Evolutionary conservation across 23 tunicate species (phyloP).

Genomic region (Trididemnum clinides): DNA sequence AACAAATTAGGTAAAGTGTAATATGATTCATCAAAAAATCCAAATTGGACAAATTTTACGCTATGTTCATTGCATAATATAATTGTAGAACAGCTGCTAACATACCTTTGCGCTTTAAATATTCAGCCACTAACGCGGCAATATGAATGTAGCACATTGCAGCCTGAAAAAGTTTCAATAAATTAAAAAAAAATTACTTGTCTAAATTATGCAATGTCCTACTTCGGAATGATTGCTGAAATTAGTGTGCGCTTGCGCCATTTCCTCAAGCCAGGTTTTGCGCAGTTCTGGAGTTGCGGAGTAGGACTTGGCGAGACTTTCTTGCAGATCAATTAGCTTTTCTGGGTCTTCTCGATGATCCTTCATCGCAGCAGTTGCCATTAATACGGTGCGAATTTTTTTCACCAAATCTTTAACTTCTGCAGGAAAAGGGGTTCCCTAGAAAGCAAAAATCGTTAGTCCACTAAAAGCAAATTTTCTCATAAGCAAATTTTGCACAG

Average conservation of each 20-base stretch:
- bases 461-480: neutral
- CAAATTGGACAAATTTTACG: too few relatives aligned
- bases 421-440: constrained; percentile 76
- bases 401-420: constrained; percentile 93
- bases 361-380: constrained; percentile 97
- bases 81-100: too few relatives aligned
- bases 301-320: constrained; percentile 95
- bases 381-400: constrained; percentile 93
- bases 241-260: constrained; percentile 88
- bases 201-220: neutral
- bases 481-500: neutral
- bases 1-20: too few relatives aligned
- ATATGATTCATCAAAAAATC: too few relatives aligned
- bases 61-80: too few relatives aligned
- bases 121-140: constrained; percentile 96
- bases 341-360: constrained; percentile 98
- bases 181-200: neutral
- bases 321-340: constrained; percentile 86
- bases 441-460: neutral
- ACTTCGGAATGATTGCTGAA: constrained; percentile 81
- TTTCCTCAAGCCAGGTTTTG: constrained; percentile 97
- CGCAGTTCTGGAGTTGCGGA: constrained; percentile 93
- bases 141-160: constrained; percentile 99
- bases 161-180: constrained; percentile 76
- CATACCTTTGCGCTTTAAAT: constrained; percentile 87